phyloP scores from a whole-genome alignment of 2,113 vertebrate species.

The Leucoraja erinaceus region DNA sequence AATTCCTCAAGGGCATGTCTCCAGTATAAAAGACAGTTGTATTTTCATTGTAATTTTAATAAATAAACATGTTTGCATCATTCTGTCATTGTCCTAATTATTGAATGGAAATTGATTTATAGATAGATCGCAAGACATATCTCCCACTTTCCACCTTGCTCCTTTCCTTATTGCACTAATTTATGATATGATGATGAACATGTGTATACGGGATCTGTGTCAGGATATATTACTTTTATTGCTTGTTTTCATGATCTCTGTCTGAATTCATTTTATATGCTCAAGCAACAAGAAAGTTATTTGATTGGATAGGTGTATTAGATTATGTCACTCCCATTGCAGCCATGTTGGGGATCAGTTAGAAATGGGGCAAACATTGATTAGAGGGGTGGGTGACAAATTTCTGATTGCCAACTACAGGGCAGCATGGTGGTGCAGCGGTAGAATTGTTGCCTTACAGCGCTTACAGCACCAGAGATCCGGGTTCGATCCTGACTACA shows the following conservation, averaged over 20 bases:
- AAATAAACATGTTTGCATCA: constrained; percentile 6
- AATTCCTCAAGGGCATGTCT: background rate
- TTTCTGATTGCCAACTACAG: background rate
- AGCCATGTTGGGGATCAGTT: background rate
- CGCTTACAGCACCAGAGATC: no score
- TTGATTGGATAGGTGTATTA: background rate
- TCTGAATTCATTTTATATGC: background rate
- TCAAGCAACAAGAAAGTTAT: background rate
- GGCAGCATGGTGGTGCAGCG: no score
- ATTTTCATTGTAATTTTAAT: background rate
- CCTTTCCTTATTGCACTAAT: background rate
- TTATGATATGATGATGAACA: background rate
- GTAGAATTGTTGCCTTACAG: no score
- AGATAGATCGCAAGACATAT: background rate
- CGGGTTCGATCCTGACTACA: no score
- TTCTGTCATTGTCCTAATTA: background rate
- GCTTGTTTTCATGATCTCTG: background rate
- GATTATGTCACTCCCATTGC: background rate
- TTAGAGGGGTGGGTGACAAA: background rate
- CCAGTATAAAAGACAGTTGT: background rate
- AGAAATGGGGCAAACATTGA: background rate
- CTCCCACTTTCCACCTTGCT: background rate
- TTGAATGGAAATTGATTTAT: background rate
- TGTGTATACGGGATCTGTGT: background rate
- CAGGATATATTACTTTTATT: background rate